Evolutionary conservation across 2,113 vertebrate genomes (phyloP).

Genomic region (Psammodynastes pulverulentus): DNA sequence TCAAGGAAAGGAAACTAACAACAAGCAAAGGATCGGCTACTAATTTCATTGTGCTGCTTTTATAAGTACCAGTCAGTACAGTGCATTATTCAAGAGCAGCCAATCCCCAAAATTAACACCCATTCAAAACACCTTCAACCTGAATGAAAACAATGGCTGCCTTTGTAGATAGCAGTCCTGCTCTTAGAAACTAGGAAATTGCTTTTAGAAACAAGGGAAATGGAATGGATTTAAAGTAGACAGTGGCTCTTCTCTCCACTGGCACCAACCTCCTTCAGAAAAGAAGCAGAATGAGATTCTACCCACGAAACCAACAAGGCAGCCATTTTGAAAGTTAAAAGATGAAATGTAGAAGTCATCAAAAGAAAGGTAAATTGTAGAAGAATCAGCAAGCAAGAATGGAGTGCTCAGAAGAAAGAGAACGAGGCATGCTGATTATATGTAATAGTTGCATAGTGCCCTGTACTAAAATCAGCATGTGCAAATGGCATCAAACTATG

Average conservation of each 20-base stretch:
- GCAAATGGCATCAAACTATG: background rate
- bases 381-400: background rate
- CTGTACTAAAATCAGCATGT: background rate
- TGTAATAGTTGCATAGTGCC: background rate
- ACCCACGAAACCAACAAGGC: background rate
- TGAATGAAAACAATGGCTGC: background rate
- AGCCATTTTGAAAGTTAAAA: background rate
- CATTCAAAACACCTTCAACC: constrained; percentile 24
- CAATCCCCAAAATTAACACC: constrained; percentile 11
- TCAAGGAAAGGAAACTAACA: background rate
- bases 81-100: constrained; percentile 4
- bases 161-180: background rate
- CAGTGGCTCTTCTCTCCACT: background rate
- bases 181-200: background rate
- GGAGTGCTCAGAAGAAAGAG: background rate
- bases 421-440: background rate
- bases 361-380: background rate
- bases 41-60: background rate
- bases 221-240: constrained; percentile 10
- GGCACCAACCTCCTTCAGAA: background rate
- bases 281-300: background rate
- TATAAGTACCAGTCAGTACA: background rate
- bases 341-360: background rate
- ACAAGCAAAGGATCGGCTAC: background rate
- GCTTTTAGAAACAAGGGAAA: constrained; percentile 13